Conservation (phyloP, 2,797 vertebrate species). For the Kryptolebias ocellatus region DNA sequence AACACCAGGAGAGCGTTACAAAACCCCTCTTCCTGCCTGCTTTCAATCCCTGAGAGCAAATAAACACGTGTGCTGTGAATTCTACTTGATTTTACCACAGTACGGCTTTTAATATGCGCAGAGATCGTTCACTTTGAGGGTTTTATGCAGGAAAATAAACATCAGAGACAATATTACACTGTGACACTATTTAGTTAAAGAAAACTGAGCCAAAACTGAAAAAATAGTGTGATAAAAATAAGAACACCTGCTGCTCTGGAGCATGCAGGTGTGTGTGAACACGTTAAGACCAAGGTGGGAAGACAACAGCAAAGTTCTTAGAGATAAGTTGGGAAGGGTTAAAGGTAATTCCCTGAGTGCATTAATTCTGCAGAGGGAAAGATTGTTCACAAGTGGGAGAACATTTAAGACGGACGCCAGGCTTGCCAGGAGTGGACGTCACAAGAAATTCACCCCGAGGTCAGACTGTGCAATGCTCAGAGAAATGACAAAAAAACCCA, state of each 20-base stretch:
- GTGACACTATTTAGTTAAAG: not conserved
- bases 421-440: not conserved
- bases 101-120: too few species aligned
- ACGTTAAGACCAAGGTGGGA: not conserved
- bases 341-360: not conserved
- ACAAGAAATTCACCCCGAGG: not conserved
- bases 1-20: not conserved
- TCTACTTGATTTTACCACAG: constrained; percentile 20
- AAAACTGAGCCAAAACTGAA: not conserved
- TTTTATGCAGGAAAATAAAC: not conserved
- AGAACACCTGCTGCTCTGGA: too few species aligned
- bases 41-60: constrained; percentile 9
- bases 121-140: too few species aligned
- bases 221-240: not conserved
- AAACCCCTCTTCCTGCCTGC: not conserved
- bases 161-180: not conserved
- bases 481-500: not conserved
- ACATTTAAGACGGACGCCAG: not conserved
- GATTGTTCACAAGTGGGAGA: not conserved
- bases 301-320: not conserved
- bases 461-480: not conserved
- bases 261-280: not conserved
- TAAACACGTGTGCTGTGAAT: not conserved
- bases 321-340: not conserved
- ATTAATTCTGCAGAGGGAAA: not conserved